These are phyloP conservation scores for Ceraclea dissimilis DNA, from an alignment of 2,888 invertebrate species.

Conservation along the genomic window DNA sequence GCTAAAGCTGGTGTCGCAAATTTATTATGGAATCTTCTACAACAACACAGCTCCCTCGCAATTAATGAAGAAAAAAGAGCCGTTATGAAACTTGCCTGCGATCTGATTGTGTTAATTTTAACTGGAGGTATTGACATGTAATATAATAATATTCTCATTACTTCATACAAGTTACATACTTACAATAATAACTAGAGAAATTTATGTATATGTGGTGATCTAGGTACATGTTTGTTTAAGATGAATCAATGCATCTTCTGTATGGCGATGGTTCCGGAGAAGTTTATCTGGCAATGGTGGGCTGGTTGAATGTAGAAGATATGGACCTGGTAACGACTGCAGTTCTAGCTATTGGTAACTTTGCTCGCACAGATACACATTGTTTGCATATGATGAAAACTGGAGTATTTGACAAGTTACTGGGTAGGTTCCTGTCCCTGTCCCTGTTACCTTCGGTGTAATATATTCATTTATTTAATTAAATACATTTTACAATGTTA, in stretches of 20 bases:
- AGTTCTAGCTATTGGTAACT: conserved; percentile 81
- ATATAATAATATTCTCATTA: background rate
- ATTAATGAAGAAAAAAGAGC: conserved; percentile 60
- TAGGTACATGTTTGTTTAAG: conserved; percentile 39
- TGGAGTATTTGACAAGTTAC: conserved; percentile 64
- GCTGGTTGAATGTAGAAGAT: conserved; percentile 69
- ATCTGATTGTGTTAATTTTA: conserved; percentile 74
- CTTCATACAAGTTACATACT: background rate
- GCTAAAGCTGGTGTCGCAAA: conserved; percentile 72
- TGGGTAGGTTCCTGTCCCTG: conserved; percentile 39
- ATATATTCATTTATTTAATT: background rate
- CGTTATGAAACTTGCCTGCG: conserved; percentile 76
- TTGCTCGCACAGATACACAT: conserved; percentile 78
- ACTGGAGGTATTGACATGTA: conserved; percentile 63
- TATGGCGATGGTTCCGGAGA: conserved; percentile 68
- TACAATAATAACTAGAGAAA: background rate
- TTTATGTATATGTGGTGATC: no score
- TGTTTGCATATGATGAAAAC: conserved; percentile 76
- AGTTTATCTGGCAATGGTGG: conserved; percentile 61
- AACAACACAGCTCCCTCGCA: conserved; percentile 55
- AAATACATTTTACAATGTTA: background rate
- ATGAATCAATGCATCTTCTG: conserved; percentile 80
- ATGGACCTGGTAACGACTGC: conserved; percentile 75
- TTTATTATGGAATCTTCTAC: conserved; percentile 64
- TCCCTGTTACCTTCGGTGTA: no score